phyloP scores from a whole-genome alignment of 1,140 invertebrate genomes.

The Episyrphus balteatus region DNA sequence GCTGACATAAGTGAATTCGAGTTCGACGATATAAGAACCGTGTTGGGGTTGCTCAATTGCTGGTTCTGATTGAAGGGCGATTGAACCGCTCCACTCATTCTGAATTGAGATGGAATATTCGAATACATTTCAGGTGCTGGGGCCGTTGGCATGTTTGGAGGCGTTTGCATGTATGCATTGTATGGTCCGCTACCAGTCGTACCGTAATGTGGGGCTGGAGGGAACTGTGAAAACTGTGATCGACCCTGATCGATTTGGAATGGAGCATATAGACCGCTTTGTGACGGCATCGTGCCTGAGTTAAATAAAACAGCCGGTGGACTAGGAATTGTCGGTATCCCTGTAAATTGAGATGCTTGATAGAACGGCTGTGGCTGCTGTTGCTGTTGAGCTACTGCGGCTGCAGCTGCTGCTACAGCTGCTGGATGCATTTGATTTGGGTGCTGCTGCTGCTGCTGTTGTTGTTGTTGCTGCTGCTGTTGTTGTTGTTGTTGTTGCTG shows the following conservation, averaged over 20 bases:
- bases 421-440: slow-evolving; percentile 2
- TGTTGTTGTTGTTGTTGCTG: slow-evolving; percentile 11
- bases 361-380: slow-evolving; percentile 22
- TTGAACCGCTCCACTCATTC: slow-evolving; percentile 51
- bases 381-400: slow-evolving; percentile 4
- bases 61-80: slow-evolving; percentile 56
- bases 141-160: slow-evolving; percentile 49
- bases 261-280: slow-evolving; percentile 65
- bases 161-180: slow-evolving; percentile 43
- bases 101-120: slow-evolving; percentile 61
- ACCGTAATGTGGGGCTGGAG: slow-evolving; percentile 33
- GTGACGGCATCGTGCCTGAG: slow-evolving; percentile 57
- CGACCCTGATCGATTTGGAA: slow-evolving; percentile 50
- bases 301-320: slow-evolving; percentile 70
- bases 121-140: slow-evolving; percentile 70
- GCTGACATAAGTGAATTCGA: slow-evolving; percentile 79
- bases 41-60: slow-evolving; percentile 70
- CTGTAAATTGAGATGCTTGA: slow-evolving; percentile 51
- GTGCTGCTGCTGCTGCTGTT: slow-evolving; percentile 17
- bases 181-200: slow-evolving; percentile 45
- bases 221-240: slow-evolving; percentile 56
- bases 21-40: slow-evolving; percentile 75
- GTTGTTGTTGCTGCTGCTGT: slow-evolving; percentile 20
- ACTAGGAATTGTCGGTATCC: slow-evolving; percentile 69
- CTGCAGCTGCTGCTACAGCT: slow-evolving; percentile 13